Conservation (phyloP, 2,113 vertebrate genomes). For the Anguilla rostrata region DNA sequence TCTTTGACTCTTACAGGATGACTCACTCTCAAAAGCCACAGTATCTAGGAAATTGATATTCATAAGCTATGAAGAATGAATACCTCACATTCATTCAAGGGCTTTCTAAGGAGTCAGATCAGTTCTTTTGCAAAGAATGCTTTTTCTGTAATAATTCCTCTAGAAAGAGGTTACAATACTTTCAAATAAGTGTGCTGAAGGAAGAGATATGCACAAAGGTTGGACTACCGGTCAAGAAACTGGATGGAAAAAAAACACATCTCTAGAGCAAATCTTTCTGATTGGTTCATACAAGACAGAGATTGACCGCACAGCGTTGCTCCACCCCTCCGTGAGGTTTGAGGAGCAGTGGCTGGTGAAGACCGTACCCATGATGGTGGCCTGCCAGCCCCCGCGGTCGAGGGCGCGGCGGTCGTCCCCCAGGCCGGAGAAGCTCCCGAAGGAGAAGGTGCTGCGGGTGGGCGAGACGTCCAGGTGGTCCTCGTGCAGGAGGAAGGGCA, state of each 20-base stretch:
- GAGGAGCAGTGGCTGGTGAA: no score
- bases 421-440: conserved; percentile 91
- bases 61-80: background rate
- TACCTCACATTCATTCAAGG: background rate
- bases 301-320: background rate
- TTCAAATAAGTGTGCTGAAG: no score
- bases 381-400: conserved; percentile 93
- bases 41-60: background rate
- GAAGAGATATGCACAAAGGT: no score
- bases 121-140: background rate
- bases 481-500: conserved; percentile 93
- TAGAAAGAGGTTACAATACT: no score
- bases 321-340: no score
- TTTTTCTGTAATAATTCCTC: background rate
- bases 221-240: background rate
- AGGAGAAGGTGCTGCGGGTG: conserved; percentile 96
- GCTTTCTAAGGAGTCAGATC: background rate
- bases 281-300: background rate
- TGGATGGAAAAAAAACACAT: conserved; percentile 1
- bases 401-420: conserved; percentile 88
- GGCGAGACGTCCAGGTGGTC: conserved; percentile 95
- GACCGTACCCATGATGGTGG: conserved; percentile 88
- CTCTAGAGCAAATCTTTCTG: background rate
- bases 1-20: background rate
- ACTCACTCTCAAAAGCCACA: background rate